These are phyloP conservation scores for Callyntrura sp. DNA, from an alignment of 2,888 invertebrate species.

Conservation along the genomic window DNA sequence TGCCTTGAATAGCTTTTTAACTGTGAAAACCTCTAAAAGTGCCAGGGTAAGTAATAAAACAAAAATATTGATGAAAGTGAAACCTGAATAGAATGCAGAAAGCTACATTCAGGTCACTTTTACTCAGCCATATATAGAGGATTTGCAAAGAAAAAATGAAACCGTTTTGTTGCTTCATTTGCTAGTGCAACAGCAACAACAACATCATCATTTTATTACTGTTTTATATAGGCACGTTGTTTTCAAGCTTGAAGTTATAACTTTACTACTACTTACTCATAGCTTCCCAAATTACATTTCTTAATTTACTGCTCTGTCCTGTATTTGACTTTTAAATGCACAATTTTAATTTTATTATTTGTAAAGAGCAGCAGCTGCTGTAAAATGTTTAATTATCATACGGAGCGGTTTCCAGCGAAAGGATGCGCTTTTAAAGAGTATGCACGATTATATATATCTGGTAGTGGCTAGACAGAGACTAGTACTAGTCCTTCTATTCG, in stretches of 20 bases:
- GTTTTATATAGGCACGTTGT: no score
- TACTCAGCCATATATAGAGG: no score
- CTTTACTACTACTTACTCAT: no score
- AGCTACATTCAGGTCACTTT: no score
- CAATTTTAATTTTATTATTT: slow-evolving; percentile 59
- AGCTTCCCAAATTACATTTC: slow-evolving; percentile 21
- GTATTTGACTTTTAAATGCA: slow-evolving; percentile 70
- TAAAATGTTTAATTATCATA: not conserved
- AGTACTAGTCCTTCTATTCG: not conserved
- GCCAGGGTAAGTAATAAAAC: not conserved
- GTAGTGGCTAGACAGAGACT: not conserved
- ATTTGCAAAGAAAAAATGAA: no score
- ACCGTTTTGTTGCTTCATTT: no score
- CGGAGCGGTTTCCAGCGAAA: not conserved
- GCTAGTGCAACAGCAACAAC: no score
- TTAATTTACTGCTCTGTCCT: slow-evolving; percentile 48
- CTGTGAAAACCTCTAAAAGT: not conserved
- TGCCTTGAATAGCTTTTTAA: not conserved
- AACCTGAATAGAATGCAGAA: slow-evolving; percentile 8
- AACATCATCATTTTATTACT: no score
- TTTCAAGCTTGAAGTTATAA: no score
- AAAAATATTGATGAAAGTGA: slow-evolving; percentile 16
- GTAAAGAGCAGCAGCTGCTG: not conserved
- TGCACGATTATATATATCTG: not conserved
- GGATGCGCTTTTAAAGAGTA: not conserved